These are phyloP conservation scores for Sebastes minor DNA, from an alignment of 2,797 vertebrate genomes.

Conservation along the genomic window DNA sequence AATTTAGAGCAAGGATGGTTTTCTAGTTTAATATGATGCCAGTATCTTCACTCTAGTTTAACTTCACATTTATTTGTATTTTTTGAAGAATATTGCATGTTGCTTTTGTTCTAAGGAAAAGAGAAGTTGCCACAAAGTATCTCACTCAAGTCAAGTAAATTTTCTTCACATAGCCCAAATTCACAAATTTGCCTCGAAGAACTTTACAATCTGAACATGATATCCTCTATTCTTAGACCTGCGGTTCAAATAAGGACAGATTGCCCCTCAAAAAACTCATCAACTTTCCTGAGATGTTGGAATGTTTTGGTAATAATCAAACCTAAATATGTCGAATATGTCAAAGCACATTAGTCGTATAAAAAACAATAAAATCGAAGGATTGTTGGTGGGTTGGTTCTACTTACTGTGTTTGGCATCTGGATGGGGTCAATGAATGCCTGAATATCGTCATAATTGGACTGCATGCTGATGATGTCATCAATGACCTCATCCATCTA, in stretches of 20 bases:
- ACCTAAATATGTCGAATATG: neutral
- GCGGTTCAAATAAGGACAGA: neutral
- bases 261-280: neutral
- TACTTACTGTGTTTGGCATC: constrained; percentile 95
- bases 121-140: neutral
- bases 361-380: neutral
- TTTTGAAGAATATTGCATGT: neutral
- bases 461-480: constrained; percentile 94
- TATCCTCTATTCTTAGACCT: too few species aligned
- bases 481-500: constrained; percentile 97
- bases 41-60: neutral
- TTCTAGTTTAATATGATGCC: too few species aligned
- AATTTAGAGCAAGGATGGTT: too few species aligned
- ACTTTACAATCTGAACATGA: neutral
- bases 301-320: neutral
- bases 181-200: neutral
- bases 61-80: neutral
- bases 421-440: constrained; percentile 90
- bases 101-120: neutral
- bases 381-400: neutral
- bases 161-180: neutral
- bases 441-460: constrained; percentile 89
- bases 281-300: neutral
- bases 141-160: neutral
- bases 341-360: neutral